Evolutionary conservation across 2,888 invertebrate species (phyloP).

Genomic region (Agelastica alni): DNA sequence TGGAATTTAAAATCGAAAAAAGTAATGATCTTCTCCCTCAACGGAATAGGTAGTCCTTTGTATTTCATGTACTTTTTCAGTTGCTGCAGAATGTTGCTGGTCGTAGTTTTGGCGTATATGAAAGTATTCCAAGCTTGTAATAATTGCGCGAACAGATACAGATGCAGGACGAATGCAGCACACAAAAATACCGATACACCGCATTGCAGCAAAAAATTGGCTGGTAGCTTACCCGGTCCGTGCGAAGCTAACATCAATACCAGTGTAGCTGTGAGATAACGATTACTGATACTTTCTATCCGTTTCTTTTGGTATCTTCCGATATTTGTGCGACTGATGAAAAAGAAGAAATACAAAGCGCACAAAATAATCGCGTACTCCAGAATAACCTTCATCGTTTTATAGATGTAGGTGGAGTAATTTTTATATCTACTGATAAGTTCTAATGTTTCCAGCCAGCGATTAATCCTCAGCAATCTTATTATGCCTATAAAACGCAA

Average conservation of each 20-base stretch:
- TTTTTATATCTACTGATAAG: slow-evolving; percentile 7
- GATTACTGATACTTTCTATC: background rate
- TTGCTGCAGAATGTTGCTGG: slow-evolving; percentile 49
- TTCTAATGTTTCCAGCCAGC: slow-evolving; percentile 13
- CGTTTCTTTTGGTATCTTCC: background rate
- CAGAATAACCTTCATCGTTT: slow-evolving; percentile 5
- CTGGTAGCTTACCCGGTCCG: background rate
- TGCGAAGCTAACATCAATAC: slow-evolving; percentile 1
- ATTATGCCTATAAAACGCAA: background rate
- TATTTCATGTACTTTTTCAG: slow-evolving; percentile 55
- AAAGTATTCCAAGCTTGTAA: slow-evolving; percentile 37
- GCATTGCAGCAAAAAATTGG: background rate
- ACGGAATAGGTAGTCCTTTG: slow-evolving; percentile 53
- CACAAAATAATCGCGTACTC: slow-evolving; percentile 4
- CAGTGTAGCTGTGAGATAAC: slow-evolving; percentile 10
- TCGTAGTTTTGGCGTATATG: slow-evolving; percentile 41
- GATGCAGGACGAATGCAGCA: background rate
- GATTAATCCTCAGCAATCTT: slow-evolving; percentile 12
- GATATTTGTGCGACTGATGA: background rate
- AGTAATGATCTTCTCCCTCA: slow-evolving; percentile 50
- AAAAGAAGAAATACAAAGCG: background rate
- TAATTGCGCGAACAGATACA: background rate
- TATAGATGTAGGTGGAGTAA: slow-evolving; percentile 9
- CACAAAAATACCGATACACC: background rate
- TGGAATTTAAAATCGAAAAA: slow-evolving; percentile 55